A percentile compares a stretch with the other conserved stretches of the same genome.
phyloP scores from a whole-genome alignment of 2,113 vertebrate species.

The Sinocyclocheilus anshuiensis region DNA sequence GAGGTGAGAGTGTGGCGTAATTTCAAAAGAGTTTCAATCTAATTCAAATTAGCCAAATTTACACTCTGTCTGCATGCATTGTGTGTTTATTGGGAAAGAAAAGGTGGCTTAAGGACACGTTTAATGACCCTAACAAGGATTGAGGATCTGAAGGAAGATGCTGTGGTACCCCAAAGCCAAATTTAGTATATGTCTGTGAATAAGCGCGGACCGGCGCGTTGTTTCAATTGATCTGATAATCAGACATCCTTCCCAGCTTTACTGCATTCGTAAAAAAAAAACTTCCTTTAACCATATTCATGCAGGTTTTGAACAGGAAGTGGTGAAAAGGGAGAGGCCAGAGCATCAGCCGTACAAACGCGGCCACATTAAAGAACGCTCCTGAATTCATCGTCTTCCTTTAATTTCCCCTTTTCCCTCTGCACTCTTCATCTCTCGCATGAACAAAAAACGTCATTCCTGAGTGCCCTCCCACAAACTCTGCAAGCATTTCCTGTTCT shows the following conservation, averaged over 20 bases:
- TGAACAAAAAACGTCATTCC: conserved; percentile 42
- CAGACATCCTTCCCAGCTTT: not conserved
- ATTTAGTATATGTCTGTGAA: not conserved
- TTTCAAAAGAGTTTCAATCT: conserved; percentile 6
- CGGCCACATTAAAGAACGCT: conserved; percentile 1
- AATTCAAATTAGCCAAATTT: not conserved
- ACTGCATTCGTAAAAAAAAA: not conserved
- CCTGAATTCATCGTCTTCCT: conserved; percentile 25
- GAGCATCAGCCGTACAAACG: conserved; percentile 2
- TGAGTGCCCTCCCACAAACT: conserved; percentile 46
- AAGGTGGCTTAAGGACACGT: not conserved
- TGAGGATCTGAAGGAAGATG: not conserved
- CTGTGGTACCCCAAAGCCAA: not conserved
- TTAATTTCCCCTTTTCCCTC: conserved; percentile 40
- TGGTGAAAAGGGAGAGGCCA: not conserved
- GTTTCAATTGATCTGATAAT: conserved; percentile 17
- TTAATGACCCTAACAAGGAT: conserved; percentile 18
- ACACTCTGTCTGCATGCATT: not conserved
- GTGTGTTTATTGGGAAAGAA: not conserved
- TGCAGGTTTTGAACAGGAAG: conserved; percentile 13
- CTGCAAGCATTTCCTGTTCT: conserved; percentile 64
- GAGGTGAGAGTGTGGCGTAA: not conserved
- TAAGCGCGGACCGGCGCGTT: not conserved
- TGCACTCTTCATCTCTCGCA: not conserved
- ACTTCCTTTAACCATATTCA: not conserved